Percentiles rank a stretch among this genome's conserved stretches.
phyloP scores from a whole-genome alignment of 2,888 invertebrate genomes.

The Nymphalis c-album region DNA sequence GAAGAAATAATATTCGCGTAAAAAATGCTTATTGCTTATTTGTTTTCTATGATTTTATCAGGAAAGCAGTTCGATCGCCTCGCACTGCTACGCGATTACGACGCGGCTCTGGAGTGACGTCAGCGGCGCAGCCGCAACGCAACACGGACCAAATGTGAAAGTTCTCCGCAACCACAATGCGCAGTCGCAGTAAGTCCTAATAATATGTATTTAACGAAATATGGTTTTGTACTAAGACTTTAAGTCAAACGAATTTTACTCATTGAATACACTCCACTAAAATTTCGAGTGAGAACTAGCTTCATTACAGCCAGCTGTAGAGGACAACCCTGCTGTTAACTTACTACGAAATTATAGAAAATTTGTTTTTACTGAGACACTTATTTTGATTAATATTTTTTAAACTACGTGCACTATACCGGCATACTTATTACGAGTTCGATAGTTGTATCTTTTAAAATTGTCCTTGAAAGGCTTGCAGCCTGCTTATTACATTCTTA shows the following conservation, averaged over 20 bases:
- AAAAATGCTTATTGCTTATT: background rate
- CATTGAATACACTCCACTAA: no score
- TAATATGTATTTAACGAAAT: slow-evolving; percentile 53
- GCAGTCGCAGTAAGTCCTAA: slow-evolving; percentile 67
- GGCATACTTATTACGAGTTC: slow-evolving; percentile 50
- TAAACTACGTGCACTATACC: slow-evolving; percentile 48
- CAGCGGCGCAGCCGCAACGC: slow-evolving; percentile 64
- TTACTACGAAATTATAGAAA: background rate
- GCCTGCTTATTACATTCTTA: slow-evolving; percentile 64
- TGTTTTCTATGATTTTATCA: slow-evolving; percentile 21
- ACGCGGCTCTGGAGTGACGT: slow-evolving; percentile 58
- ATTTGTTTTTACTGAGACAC: slow-evolving; percentile 22
- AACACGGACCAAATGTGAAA: slow-evolving; percentile 77
- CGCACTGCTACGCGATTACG: slow-evolving; percentile 26
- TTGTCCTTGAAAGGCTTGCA: slow-evolving; percentile 70
- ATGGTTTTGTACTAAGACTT: slow-evolving; percentile 21
- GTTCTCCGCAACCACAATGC: slow-evolving; percentile 62
- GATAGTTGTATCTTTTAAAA: slow-evolving; percentile 55
- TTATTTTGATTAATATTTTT: slow-evolving; percentile 27
- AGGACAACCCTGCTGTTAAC: no score
- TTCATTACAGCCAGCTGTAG: no score
- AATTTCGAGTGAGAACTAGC: no score
- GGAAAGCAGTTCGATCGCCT: slow-evolving; percentile 14
- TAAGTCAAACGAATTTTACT: no score
- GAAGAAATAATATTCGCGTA: no score